Evolutionary conservation across 2,797 vertebrate genomes (phyloP), one percentile per base, ranked within the genome.

Genomic region (Sciurus carolinensis): DNA sequence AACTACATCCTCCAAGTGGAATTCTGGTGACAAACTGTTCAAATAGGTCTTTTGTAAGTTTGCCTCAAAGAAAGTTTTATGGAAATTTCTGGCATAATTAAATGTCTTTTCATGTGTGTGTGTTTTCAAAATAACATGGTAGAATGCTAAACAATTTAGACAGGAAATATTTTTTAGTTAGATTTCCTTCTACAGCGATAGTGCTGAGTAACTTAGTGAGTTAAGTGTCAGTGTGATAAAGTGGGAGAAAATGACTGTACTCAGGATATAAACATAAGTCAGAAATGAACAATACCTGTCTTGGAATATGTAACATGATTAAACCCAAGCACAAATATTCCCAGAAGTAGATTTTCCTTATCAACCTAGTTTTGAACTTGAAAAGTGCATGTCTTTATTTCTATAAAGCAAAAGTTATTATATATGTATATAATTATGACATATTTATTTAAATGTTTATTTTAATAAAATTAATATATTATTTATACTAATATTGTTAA

Each of bases 31-130:
- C 90, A 92, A 91, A 83, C 77, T 94, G 26, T 94, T 95, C 24
- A 75, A 83, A 93, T 66, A 76, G 62, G 26, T 86, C 42, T 95
- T 96, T 96, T 93, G 50, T 85, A 95, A 92, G 39, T 92, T 94
- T 76, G 7, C 24, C 62, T 97, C 83, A 95, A 89, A 97, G 72
- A 92, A 95, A 93, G n/a, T 88, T 95, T 97, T 92, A 89, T 87
- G 71, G 93, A 80, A 75, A 72, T 96, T 9, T 82, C 95, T 92
- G 77, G 36, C 64, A 92, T 90, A 91, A 92, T 94, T 95, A 90
- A 82, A 57, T 77, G 47, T 67, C 30, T 83, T 94, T 89, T 77
- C 26, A 52, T 5, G 75, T 54, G 18, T 57, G 20, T 76, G 10
- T 36, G 1, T 54, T 6, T n/a, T 80, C 71, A 30, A 83, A 95